These are phyloP conservation scores for Aplysina aerophoba DNA, from an alignment of 37 sponge, comb jelly and placozoan species.

Conservation along the genomic window DNA sequence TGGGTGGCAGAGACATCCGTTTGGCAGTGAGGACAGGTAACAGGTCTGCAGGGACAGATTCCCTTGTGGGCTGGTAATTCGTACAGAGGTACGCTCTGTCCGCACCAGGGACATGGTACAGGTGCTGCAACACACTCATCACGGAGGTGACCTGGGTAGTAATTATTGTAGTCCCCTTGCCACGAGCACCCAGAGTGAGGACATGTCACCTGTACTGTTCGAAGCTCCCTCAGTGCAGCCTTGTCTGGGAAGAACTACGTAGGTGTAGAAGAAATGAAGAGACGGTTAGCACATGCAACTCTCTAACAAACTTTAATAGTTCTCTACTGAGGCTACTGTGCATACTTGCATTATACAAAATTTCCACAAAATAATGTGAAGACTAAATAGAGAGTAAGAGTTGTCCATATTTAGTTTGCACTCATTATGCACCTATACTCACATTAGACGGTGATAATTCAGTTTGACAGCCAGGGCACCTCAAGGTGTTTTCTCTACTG, in stretches of 20 bases:
- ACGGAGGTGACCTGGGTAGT: background rate
- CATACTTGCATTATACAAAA: too few species aligned
- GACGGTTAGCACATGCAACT: too few species aligned
- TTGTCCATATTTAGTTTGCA: too few species aligned
- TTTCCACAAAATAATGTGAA: too few species aligned
- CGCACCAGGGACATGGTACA: background rate
- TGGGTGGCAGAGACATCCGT: background rate
- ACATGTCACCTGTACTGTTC: conserved; percentile 6
- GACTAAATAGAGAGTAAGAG: too few species aligned
- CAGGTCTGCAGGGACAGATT: background rate
- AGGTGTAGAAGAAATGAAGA: too few species aligned
- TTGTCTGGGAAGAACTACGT: conserved; percentile 30
- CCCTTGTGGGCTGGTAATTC: background rate
- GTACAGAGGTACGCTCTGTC: background rate
- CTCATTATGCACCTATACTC: background rate
- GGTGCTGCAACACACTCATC: background rate
- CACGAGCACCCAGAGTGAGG: conserved; percentile 26
- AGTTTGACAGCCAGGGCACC: conserved; percentile 9
- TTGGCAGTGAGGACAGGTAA: background rate
- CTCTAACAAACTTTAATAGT: too few species aligned
- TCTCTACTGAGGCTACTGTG: too few species aligned
- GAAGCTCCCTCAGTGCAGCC: conserved; percentile 15
- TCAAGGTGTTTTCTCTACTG: conserved; percentile 20
- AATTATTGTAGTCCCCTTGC: conserved; percentile 18
- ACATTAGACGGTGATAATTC: background rate